Evolutionary conservation across 2,113 vertebrate species (phyloP), one percentile per base, ranked within the genome.

Genomic region (Bucco capensis): DNA sequence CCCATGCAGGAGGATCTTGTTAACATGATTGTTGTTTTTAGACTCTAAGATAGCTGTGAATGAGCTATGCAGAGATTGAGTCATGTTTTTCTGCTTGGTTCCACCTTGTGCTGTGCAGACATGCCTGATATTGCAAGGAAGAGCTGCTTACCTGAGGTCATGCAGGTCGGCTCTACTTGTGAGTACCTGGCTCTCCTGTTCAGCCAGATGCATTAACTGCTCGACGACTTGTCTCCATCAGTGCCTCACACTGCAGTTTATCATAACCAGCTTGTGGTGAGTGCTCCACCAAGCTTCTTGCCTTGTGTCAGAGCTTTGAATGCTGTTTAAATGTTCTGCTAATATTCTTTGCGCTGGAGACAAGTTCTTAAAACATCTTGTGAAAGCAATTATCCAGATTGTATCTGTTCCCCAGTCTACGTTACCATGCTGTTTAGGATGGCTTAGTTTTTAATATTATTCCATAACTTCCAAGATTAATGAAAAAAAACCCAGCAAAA

Each of bases 391-490:
- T 87, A 66, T 58, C n/a, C 22, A 42, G 35, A 12, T 85, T 82
- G 24, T 28, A n/a, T 53, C 27, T 72, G 9, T 92, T 69, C 17
- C 35, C 47, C 67, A 33, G 42, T 66, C 50, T 61, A 42, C 38
- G 4, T 82, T 56, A 70, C 44, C 30, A 16, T 44, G 47, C 28
- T 81, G 38, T 64, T 93, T 77, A 35, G 30, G 40, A 73, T 24
- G 78, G 84, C 53, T 90, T 50, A 10, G 21, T 61, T 82, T 89
- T 78, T 90, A 89, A 94, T 88, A 78, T 40, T 89, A 80, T 92
- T 93, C 74, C 50, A 69, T 93, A 96, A 86, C 8, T 95, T 83
- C 79, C 46, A 86, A 67, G 81, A 91, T 47, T 51, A 93, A 62
- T 71, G 19, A 65, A 44, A 72, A 86, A 65, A 66, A 3, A 3